Conservation (phyloP, 2,113 vertebrate species). For the Bostrychus sinensis region DNA sequence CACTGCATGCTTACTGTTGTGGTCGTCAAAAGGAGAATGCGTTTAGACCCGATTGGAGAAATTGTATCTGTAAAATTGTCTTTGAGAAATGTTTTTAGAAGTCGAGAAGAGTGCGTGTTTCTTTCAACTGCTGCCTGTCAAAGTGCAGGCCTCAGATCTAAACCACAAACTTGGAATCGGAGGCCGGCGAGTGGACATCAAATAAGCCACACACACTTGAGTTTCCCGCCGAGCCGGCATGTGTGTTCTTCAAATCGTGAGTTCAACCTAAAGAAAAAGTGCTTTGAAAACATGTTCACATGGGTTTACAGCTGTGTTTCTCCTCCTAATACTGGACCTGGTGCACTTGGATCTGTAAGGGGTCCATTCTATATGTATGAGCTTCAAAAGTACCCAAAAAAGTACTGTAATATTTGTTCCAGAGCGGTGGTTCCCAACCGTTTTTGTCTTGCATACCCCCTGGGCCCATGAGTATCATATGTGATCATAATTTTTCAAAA, state of each 20-base stretch:
- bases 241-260: constrained; percentile 18
- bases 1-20: not conserved
- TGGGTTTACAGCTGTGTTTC: constrained; percentile 1
- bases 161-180: not conserved
- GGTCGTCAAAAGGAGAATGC: constrained; percentile 24
- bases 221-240: constrained; percentile 8
- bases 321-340: no score
- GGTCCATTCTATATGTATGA: no score
- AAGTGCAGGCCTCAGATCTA: constrained; percentile 28
- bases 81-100: not conserved
- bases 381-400: no score
- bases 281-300: constrained; percentile 10
- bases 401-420: no score
- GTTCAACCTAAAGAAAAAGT: constrained; percentile 7
- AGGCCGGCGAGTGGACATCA: constrained; percentile 23
- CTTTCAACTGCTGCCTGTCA: constrained; percentile 23
- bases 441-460: no score
- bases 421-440: no score
- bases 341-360: no score
- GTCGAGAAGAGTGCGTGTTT: not conserved
- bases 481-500: no score
- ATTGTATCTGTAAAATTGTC: not conserved
- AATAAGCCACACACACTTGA: not conserved
- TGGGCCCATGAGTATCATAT: no score
- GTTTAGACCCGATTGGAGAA: constrained; percentile 21